Conservation (phyloP, 2,797 vertebrate species). For the Cossypha niveicapilla region DNA sequence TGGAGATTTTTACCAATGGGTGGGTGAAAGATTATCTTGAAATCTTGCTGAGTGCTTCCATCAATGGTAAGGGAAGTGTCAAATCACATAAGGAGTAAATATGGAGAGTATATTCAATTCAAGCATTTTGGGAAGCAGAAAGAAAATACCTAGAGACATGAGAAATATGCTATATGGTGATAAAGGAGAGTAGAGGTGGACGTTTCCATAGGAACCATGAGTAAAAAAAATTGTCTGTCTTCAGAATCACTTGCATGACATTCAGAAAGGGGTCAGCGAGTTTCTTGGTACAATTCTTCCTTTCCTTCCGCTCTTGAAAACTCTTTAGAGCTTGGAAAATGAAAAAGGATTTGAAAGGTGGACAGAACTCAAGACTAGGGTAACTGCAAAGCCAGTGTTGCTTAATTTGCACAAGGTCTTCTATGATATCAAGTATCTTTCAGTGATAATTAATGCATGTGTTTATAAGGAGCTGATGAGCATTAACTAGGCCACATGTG, state of each 20-base stretch:
- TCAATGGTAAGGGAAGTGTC: neutral
- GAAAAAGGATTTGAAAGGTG: neutral
- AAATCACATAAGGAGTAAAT: slow-evolving; percentile 7
- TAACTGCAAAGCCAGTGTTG: neutral
- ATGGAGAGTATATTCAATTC: slow-evolving; percentile 21
- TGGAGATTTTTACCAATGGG: neutral
- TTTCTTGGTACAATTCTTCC: neutral
- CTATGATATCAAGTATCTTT: neutral
- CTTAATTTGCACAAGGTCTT: neutral
- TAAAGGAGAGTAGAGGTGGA: neutral
- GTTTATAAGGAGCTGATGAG: neutral
- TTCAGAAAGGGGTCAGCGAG: slow-evolving; percentile 22
- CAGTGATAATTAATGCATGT: neutral
- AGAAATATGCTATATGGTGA: slow-evolving; percentile 21
- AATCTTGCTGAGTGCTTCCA: neutral
- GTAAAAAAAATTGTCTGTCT: neutral
- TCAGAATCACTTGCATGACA: neutral
- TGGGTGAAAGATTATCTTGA: neutral
- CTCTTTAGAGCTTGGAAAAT: neutral
- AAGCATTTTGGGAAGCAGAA: neutral
- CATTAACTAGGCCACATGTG: neutral
- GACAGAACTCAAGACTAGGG: neutral
- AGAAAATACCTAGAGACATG: slow-evolving; percentile 17
- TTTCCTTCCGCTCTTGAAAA: neutral
- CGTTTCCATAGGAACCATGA: slow-evolving; percentile 54